A percentile compares a stretch with the other conserved stretches of the same genome.
These are phyloP conservation scores for Tursiops truncatus DNA, from an alignment of 2,113 vertebrate genomes.

Conservation along the genomic window DNA sequence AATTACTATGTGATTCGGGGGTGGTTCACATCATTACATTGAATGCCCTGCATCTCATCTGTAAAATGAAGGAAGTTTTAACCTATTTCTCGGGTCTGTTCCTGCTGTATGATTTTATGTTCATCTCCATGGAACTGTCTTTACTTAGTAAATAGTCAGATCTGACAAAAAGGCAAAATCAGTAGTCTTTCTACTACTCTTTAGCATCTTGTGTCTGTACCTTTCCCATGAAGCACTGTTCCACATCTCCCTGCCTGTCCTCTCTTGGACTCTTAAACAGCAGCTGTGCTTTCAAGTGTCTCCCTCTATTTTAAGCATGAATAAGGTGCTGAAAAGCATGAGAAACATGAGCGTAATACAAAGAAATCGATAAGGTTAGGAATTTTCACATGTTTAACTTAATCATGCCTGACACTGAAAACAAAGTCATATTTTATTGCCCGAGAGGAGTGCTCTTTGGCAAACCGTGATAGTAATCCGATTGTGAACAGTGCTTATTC, in stretches of 20 bases:
- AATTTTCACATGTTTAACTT: conserved; percentile 66
- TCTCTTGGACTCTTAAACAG: neutral
- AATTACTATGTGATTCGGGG: neutral
- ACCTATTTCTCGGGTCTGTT: neutral
- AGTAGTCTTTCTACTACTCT: neutral
- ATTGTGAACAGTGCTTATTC: conserved; percentile 51
- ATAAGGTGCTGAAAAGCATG: conserved; percentile 47
- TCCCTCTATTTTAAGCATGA: neutral
- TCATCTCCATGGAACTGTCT: neutral
- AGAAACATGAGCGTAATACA: conserved; percentile 57
- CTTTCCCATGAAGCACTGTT: neutral
- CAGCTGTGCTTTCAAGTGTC: neutral
- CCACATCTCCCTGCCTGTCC: neutral
- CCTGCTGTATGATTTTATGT: neutral
- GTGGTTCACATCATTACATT: neutral
- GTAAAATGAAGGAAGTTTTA: neutral
- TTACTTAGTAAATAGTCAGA: neutral
- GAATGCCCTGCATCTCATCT: neutral
- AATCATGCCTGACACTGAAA: conserved; percentile 63
- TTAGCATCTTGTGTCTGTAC: neutral
- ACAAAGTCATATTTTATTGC: conserved; percentile 62
- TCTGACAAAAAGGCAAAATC: neutral
- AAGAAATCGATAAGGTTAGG: conserved; percentile 69
- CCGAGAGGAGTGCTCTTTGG: conserved; percentile 28
- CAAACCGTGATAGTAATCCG: conserved; percentile 30